phyloP scores from a whole-genome alignment of 2,797 vertebrate genomes.

The Pangasius krempfi region DNA sequence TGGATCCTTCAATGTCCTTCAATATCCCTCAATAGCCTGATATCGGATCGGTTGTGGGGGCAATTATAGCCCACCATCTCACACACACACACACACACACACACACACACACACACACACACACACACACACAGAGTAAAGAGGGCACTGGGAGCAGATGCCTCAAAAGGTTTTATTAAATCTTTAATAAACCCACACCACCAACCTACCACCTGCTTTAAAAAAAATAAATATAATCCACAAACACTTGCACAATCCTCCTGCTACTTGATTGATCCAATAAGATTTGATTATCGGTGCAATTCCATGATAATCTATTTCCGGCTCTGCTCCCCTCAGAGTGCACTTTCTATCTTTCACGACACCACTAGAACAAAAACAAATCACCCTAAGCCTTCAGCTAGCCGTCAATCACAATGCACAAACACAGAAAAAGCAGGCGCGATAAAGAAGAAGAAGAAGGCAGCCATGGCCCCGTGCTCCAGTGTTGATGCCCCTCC shows the following conservation, averaged over 20 bases:
- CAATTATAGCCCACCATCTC: constrained; percentile 24
- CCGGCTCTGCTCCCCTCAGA: not conserved
- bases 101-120: not conserved
- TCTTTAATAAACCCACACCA: constrained; percentile 18
- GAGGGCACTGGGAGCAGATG: not conserved
- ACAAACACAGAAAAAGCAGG: constrained; percentile 30
- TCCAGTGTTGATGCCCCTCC: constrained; percentile 2
- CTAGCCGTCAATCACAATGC: constrained; percentile 45
- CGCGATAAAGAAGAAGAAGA: not conserved
- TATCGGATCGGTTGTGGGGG: not conserved
- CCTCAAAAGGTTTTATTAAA: constrained; percentile 26
- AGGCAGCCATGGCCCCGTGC: constrained; percentile 5
- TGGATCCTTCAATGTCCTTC: not conserved
- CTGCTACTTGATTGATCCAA: constrained; percentile 11
- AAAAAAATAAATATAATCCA: constrained; percentile 20
- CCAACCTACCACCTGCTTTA: not conserved
- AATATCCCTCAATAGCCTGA: not conserved
- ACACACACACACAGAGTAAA: not conserved
- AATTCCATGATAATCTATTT: constrained; percentile 5
- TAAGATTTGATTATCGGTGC: constrained; percentile 34
- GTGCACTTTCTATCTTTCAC: constrained; percentile 14
- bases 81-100: not conserved
- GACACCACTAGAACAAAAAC: not conserved
- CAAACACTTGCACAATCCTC: constrained; percentile 2
- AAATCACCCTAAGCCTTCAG: constrained; percentile 31